Evolutionary conservation across 1,140 invertebrate species (phyloP).

Genomic region (Drosophila parabipectinata): DNA sequence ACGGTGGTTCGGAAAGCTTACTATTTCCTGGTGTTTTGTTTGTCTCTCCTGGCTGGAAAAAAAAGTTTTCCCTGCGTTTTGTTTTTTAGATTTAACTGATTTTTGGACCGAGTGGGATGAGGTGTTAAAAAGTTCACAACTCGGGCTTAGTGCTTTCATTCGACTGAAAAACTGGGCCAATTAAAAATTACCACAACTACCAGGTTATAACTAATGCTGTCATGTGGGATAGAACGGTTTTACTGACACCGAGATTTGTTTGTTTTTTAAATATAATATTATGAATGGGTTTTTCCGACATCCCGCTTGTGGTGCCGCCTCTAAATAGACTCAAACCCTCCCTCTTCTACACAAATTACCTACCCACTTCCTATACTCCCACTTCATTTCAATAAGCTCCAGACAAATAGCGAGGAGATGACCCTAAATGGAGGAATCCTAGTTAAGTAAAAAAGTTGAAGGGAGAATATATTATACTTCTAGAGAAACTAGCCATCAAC

Average conservation of each 20-base stretch:
- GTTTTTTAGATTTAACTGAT: background rate
- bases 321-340: no score
- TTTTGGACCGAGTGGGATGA: background rate
- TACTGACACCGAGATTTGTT: background rate
- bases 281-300: no score
- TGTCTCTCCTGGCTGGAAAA: background rate
- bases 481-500: no score
- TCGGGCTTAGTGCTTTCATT: constrained; percentile 11
- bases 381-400: no score
- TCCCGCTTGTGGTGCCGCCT: no score
- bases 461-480: no score
- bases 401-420: no score
- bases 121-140: constrained; percentile 27
- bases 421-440: no score
- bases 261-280: no score
- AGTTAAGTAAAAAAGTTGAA: no score
- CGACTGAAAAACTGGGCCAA: constrained; percentile 6
- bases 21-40: constrained; percentile 5
- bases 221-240: background rate
- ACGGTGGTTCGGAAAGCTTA: constrained; percentile 17
- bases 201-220: background rate
- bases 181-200: constrained; percentile 26
- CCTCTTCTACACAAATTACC: no score
- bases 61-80: constrained; percentile 26
- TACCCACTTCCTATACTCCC: no score